Conservation (phyloP, 2,888 invertebrate genomes). For the Piscicola geometra region DNA sequence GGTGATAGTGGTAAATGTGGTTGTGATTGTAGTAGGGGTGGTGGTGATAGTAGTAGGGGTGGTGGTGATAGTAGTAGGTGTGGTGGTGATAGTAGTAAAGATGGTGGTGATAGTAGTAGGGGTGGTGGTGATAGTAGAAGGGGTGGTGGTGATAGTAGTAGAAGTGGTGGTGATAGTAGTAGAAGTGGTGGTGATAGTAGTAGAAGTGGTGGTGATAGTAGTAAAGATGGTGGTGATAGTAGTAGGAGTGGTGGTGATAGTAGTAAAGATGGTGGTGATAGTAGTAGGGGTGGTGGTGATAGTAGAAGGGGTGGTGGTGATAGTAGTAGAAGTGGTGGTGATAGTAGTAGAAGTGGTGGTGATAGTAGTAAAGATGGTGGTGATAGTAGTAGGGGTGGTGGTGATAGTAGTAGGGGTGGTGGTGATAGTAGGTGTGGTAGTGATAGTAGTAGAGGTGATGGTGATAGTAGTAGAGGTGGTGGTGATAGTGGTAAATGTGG, state of each 20-base stretch:
- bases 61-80: no score
- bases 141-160: no score
- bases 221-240: background rate
- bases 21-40: no score
- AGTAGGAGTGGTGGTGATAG: background rate
- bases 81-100: no score
- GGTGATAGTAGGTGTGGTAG: background rate
- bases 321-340: background rate
- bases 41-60: no score
- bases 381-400: background rate
- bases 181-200: background rate
- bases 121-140: no score
- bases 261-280: background rate
- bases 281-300: background rate
- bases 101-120: no score
- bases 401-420: background rate
- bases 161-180: conserved; percentile 54
- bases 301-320: background rate
- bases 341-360: background rate
- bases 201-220: background rate
- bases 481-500: no score
- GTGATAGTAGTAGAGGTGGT: no score
- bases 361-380: background rate
- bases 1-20: background rate
- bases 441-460: no score